These are phyloP conservation scores for Carassius gibelio DNA, from an alignment of 2,113 vertebrate species.

Conservation along the genomic window DNA sequence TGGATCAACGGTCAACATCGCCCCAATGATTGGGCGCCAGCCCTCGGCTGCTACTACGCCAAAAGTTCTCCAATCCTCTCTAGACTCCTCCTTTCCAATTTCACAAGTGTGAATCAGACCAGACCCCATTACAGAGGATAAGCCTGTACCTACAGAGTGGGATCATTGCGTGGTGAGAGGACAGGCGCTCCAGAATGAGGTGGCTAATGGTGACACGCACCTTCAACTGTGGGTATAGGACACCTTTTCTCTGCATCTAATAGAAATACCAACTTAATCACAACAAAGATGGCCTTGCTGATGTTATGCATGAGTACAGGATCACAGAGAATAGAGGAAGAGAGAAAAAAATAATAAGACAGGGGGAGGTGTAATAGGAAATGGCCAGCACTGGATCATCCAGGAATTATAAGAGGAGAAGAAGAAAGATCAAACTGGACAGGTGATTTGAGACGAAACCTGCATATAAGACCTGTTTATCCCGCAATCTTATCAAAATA, in stretches of 20 bases:
- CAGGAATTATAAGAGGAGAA: conserved; percentile 6
- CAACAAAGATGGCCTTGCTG: conserved; percentile 28
- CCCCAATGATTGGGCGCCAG: conserved; percentile 66
- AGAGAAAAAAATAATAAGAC: conserved; percentile 9
- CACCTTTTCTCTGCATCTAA: conserved; percentile 44
- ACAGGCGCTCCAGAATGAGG: conserved; percentile 29
- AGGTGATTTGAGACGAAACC: not conserved
- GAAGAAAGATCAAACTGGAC: conserved; percentile 24
- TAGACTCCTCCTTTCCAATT: conserved; percentile 60
- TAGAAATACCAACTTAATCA: conserved; percentile 38
- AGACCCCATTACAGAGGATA: conserved; percentile 51
- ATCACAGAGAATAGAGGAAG: conserved; percentile 12
- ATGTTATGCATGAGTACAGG: conserved; percentile 29
- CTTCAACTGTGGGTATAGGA: conserved; percentile 28
- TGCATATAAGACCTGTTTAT: not conserved
- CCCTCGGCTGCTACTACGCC: conserved; percentile 30
- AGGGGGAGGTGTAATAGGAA: conserved; percentile 8
- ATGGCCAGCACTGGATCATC: conserved; percentile 13
- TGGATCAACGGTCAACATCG: conserved; percentile 69
- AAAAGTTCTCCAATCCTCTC: conserved; percentile 36
- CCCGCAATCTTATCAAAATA: not conserved
- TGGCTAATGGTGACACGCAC: conserved; percentile 37
- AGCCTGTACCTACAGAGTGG: conserved; percentile 24
- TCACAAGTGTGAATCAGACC: conserved; percentile 46
- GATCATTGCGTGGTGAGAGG: conserved; percentile 21